A percentile compares a stretch with the other conserved stretches of the same genome.
phyloP scores from a whole-genome alignment of 1,140 invertebrate genomes.

The Polypedilum pembai region DNA sequence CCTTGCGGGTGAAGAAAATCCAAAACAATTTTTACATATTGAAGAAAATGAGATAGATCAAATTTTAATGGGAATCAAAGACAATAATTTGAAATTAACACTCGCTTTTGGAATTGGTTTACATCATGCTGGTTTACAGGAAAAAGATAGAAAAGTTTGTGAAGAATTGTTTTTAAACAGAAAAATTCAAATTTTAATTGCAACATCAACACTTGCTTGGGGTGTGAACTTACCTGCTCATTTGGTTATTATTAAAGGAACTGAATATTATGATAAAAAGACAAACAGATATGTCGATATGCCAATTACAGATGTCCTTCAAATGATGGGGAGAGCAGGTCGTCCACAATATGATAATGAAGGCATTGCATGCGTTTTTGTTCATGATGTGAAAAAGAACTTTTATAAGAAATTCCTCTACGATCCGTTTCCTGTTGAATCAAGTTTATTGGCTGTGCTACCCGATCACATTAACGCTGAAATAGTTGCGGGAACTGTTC shows the following conservation, averaged over 20 bases:
- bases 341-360: slow-evolving; percentile 90
- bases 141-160: slow-evolving; percentile 81
- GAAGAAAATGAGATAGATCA: slow-evolving; percentile 74
- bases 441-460: slow-evolving; percentile 80
- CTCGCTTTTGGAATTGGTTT: slow-evolving; percentile 96
- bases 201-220: slow-evolving; percentile 97
- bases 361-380: slow-evolving; percentile 92
- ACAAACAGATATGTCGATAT: slow-evolving; percentile 95
- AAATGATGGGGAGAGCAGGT: slow-evolving; percentile 99
- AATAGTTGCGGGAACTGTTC: slow-evolving; percentile 88
- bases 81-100: slow-evolving; percentile 88
- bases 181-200: slow-evolving; percentile 96
- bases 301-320: slow-evolving; percentile 97
- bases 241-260: slow-evolving; percentile 64
- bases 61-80: slow-evolving; percentile 68
- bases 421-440: slow-evolving; percentile 98
- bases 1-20: slow-evolving; percentile 82
- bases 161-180: slow-evolving; percentile 95
- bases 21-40: slow-evolving; percentile 93
- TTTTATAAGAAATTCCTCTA: slow-evolving; percentile 99
- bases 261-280: slow-evolving; percentile 98
- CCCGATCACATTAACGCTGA: slow-evolving; percentile 98
- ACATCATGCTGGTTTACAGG: slow-evolving; percentile 92
- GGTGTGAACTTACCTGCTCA: slow-evolving; percentile 96
- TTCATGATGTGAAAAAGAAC: slow-evolving; percentile 97